Evolutionary conservation across 2,888 invertebrate genomes (phyloP), one percentile per base, ranked within the genome.

Genomic region (Empis livida): DNA sequence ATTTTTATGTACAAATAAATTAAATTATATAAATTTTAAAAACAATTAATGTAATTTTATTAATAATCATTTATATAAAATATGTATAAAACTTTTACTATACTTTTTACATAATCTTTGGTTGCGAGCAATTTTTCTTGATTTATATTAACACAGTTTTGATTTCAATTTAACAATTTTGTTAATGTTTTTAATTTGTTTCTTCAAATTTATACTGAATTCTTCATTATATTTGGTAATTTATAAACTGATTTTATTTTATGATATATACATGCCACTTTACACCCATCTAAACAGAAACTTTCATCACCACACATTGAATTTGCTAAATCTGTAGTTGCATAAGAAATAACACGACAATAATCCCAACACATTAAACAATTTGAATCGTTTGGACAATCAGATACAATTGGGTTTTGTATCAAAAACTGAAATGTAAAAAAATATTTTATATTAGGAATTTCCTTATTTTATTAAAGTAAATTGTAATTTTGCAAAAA

Each of bases 321-420:
- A 11, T 11, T 39, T 0, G 51, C 48, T 17, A 51, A 47, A 6
- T 44, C 46, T 4, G 2, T 16, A 11, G 38, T 39, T 6, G 49
- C 50, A 16, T 45, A 13, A 10, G 11, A 43, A 1, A 53, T 27
- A 16, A 48, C 45, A 43, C 43, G 37, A 16, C 53, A 53, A 17
- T 51, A 53, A 27, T 53, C 53, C 53, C 53, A 53, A 35, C 53
- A 53, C 53, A 53, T 53, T 17, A 40, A 50, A 41, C 53, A 53
- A 23, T 53, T 45, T 14, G 53, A 40, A 10, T 20, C 17, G 1
- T 23, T 47, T n/a, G 15, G 38, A 16, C 53, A 53, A 39, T 39
- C 39, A 4, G 16, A 3, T 11, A 5, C 5, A 13, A 4, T 17
- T 17, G 39, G 39, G 5, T 27, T 27, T 27, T 27, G 23, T 6